A percentile compares a stretch with the other conserved stretches of the same genome.
Evolutionary conservation across 2,797 vertebrate genomes (phyloP).

Genomic region (Monodelphis domestica): DNA sequence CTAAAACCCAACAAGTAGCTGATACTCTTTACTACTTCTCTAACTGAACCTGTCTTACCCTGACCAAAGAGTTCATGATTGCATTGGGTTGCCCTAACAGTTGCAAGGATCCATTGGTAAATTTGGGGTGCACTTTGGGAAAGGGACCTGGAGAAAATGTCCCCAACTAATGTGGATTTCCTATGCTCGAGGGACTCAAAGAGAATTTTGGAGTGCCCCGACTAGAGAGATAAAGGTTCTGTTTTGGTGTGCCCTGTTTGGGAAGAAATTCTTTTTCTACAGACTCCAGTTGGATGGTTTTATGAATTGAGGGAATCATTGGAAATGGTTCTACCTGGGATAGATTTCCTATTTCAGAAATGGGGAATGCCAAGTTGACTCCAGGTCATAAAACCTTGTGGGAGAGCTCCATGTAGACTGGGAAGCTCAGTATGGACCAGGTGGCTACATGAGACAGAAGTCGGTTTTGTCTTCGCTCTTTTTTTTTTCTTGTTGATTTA

Average conservation of each 20-base stretch:
- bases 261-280: background rate
- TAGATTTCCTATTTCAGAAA: background rate
- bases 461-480: background rate
- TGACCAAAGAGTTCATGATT: background rate
- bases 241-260: background rate
- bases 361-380: background rate
- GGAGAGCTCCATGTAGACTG: background rate
- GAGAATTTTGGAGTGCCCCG: background rate
- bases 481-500: background rate
- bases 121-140: background rate
- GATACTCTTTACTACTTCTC: background rate
- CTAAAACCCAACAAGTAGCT: background rate
- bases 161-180: background rate
- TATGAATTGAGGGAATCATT: background rate
- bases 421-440: background rate
- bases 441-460: background rate
- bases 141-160: background rate
- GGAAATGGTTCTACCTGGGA: background rate
- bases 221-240: background rate
- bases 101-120: background rate
- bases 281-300: background rate
- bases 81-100: background rate
- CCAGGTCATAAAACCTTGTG: background rate
- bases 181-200: background rate
- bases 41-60: background rate